phyloP scores from a whole-genome alignment of 2,888 invertebrate genomes.

The Ophraella communa region DNA sequence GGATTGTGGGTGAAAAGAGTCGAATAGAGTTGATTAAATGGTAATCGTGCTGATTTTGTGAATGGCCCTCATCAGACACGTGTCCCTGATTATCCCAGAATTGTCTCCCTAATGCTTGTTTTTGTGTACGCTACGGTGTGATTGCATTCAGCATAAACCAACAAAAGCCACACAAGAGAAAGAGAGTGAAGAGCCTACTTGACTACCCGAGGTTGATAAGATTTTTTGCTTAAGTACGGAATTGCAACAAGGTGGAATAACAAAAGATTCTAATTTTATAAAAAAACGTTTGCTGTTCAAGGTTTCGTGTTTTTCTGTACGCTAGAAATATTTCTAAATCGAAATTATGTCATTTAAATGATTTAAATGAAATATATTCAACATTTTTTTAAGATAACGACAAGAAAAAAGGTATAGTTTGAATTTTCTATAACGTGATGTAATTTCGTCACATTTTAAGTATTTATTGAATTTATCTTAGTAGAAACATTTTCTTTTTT shows the following conservation, averaged over 20 bases:
- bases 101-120: constrained; percentile 16
- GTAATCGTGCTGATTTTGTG: constrained; percentile 17
- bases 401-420: too few relatives aligned
- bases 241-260: background rate
- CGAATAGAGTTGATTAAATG: constrained; percentile 11
- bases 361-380: too few relatives aligned
- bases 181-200: constrained; percentile 5
- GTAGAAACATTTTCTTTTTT: too few relatives aligned
- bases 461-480: too few relatives aligned
- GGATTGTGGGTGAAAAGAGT: background rate
- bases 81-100: constrained; percentile 21
- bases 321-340: too few relatives aligned
- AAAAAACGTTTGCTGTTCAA: too few relatives aligned
- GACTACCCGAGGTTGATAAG: background rate
- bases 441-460: too few relatives aligned
- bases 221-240: background rate
- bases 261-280: background rate
- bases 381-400: too few relatives aligned
- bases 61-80: constrained; percentile 31
- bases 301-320: too few relatives aligned
- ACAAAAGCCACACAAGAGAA: constrained; percentile 1
- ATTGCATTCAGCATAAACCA: constrained; percentile 11
- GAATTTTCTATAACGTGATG: too few relatives aligned
- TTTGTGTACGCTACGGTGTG: constrained; percentile 4
- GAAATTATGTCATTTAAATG: too few relatives aligned